phyloP scores from a whole-genome alignment of 2,888 invertebrate genomes.

The Timema podura region DNA sequence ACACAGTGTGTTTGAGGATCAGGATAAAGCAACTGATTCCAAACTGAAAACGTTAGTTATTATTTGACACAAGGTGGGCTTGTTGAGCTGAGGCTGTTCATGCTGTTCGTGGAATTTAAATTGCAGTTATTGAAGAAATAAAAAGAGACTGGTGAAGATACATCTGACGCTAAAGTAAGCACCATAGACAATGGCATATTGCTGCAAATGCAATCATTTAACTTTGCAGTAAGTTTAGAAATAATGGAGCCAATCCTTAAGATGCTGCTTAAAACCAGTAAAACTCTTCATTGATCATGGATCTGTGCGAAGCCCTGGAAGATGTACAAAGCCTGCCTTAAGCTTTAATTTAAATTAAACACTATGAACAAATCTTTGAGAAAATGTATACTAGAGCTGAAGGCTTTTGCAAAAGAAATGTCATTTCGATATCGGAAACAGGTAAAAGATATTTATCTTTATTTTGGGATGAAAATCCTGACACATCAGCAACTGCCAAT shows the following conservation, averaged over 20 bases:
- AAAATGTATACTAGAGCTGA: neutral
- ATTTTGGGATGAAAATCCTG: neutral
- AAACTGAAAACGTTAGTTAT: neutral
- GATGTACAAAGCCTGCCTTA: neutral
- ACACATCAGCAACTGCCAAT: neutral
- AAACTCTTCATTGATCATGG: neutral
- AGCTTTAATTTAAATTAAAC: neutral
- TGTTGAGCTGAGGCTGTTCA: neutral
- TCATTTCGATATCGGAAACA: neutral
- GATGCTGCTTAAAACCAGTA: neutral
- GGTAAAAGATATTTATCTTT: neutral
- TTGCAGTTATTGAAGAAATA: neutral
- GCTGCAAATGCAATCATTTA: neutral
- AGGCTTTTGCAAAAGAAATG: neutral
- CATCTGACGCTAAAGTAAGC: slow-evolving; percentile 4
- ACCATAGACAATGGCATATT: neutral
- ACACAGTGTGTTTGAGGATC: neutral
- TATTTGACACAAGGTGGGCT: slow-evolving; percentile 3
- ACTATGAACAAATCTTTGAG: neutral
- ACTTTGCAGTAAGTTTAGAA: neutral
- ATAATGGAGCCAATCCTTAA: neutral
- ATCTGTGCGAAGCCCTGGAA: neutral
- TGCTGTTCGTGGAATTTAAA: neutral
- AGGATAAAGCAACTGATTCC: neutral
- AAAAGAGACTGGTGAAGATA: neutral